These are phyloP conservation scores for Aphelenchoides besseyi DNA, from an alignment of 1,140 invertebrate species.

Conservation along the genomic window DNA sequence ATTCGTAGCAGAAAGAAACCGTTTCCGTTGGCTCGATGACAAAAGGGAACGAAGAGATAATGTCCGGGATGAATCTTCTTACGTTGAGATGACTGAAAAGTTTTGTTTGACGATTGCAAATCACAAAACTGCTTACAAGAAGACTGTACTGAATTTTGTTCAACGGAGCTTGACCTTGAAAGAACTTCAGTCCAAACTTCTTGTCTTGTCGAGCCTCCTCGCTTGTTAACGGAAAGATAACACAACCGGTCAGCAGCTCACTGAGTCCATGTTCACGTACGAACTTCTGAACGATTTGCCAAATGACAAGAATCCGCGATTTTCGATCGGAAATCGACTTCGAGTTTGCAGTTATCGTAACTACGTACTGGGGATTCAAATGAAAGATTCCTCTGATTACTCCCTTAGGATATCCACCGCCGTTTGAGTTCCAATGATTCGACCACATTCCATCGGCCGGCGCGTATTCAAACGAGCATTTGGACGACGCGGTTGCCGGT, in stretches of 20 bases:
- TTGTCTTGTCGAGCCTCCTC: slow-evolving; percentile 4
- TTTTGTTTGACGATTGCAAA: neutral
- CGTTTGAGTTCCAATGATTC: neutral
- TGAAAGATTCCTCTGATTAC: slow-evolving; percentile 2
- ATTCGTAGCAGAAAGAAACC: slow-evolving; percentile 19
- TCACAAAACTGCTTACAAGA: slow-evolving; percentile 4
- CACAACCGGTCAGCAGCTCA: slow-evolving; percentile 8
- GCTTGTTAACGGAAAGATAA: neutral
- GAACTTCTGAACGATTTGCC: slow-evolving; percentile 22
- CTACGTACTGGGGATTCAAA: slow-evolving; percentile 9
- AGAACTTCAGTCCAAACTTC: neutral
- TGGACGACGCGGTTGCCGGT: neutral
- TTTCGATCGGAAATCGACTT: slow-evolving; percentile 11
- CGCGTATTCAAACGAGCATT: slow-evolving; percentile 12
- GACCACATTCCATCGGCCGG: slow-evolving; percentile 7
- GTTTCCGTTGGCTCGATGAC: neutral
- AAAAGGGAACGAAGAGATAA: slow-evolving; percentile 19
- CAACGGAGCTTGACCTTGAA: neutral
- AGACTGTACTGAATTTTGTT: slow-evolving; percentile 11
- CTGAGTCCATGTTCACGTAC: neutral
- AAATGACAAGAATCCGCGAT: neutral
- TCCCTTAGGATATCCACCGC: slow-evolving; percentile 16
- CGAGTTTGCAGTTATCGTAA: neutral
- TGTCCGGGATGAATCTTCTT: neutral
- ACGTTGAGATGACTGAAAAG: slow-evolving; percentile 11